A percentile compares a stretch with the other conserved stretches of the same genome.
Evolutionary conservation across 92 coral and sea anemone species (phyloP).

Genomic region (Epizoanthus illoricatus): DNA sequence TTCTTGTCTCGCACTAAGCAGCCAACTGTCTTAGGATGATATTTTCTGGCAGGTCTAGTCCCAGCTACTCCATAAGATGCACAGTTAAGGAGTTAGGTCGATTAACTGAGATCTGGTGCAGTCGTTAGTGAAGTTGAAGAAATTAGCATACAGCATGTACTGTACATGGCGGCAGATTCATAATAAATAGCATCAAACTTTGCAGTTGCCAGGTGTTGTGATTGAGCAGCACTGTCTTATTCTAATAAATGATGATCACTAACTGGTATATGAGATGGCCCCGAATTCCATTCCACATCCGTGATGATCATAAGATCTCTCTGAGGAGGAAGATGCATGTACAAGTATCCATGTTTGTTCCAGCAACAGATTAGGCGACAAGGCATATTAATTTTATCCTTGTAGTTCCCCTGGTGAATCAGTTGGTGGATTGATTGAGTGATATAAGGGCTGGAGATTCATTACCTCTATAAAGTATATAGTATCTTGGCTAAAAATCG

Average conservation of each 20-base stretch:
- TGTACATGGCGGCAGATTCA: conserved; percentile 11
- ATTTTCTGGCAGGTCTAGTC: conserved; percentile 19
- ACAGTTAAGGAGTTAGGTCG: neutral
- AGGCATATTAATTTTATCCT: too few species aligned
- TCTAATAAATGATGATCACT: neutral
- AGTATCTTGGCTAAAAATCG: neutral
- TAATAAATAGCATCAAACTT: neutral
- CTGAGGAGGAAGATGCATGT: neutral
- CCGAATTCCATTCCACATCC: conserved; percentile 3
- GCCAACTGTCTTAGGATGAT: conserved; percentile 23
- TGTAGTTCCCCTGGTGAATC: neutral
- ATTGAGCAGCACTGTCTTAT: conserved; percentile 2
- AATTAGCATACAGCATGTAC: too few species aligned
- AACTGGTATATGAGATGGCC: neutral
- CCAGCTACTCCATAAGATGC: conserved; percentile 14
- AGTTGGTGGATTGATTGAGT: neutral
- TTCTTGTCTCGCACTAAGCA: conserved; percentile 19
- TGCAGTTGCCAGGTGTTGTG: conserved; percentile 5
- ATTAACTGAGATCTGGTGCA: conserved; percentile 15
- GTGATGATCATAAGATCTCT: neutral
- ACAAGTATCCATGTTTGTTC: conserved; percentile 9
- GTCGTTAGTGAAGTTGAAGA: conserved; percentile 7
- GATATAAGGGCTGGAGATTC: neutral
- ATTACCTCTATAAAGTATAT: neutral
- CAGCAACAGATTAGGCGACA: neutral